Percentiles rank a stretch among this genome's conserved stretches.
Evolutionary conservation across 1,140 invertebrate species (phyloP).

Genomic region (Thaumetopoea pityocampa): DNA sequence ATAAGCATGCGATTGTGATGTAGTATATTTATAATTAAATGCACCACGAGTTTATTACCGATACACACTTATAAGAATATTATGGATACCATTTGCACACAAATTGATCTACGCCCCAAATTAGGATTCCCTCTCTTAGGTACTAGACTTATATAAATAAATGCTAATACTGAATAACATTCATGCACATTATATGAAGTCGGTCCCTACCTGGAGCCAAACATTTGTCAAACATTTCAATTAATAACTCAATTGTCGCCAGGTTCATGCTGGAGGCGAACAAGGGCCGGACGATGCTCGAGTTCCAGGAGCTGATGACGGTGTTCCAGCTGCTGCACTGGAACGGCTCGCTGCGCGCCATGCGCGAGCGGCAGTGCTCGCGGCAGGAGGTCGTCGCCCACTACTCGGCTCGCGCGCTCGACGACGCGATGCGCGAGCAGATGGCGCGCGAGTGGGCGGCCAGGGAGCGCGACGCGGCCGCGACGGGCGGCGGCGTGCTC

Average conservation of each 20-base stretch:
- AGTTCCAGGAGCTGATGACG: constrained; percentile 98
- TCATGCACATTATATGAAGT: neutral
- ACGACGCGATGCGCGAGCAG: constrained; percentile 96
- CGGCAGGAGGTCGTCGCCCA: constrained; percentile 96
- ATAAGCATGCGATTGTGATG: too few species aligned
- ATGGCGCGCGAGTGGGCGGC: constrained; percentile 98
- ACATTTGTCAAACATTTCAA: neutral
- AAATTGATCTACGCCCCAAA: too few species aligned
- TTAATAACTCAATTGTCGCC: neutral
- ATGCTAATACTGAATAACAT: too few species aligned
- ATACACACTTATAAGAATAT: too few species aligned
- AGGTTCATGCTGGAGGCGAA: constrained; percentile 95
- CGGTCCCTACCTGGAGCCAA: neutral
- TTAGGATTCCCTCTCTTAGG: too few species aligned
- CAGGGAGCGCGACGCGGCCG: constrained; percentile 85
- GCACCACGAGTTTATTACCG: too few species aligned
- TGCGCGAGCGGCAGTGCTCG: constrained; percentile 96
- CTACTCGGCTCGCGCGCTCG: constrained; percentile 91
- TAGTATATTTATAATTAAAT: too few species aligned
- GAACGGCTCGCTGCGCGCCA: constrained; percentile 95
- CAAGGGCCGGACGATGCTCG: constrained; percentile 94
- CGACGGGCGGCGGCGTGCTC: constrained; percentile 81
- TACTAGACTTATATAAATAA: too few species aligned
- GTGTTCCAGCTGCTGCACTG: constrained; percentile 97
- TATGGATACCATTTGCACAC: too few species aligned